Percentiles rank a stretch among this genome's conserved stretches.
phyloP scores from a whole-genome alignment of 2,797 vertebrate genomes.

The Bovichtus variegatus region DNA sequence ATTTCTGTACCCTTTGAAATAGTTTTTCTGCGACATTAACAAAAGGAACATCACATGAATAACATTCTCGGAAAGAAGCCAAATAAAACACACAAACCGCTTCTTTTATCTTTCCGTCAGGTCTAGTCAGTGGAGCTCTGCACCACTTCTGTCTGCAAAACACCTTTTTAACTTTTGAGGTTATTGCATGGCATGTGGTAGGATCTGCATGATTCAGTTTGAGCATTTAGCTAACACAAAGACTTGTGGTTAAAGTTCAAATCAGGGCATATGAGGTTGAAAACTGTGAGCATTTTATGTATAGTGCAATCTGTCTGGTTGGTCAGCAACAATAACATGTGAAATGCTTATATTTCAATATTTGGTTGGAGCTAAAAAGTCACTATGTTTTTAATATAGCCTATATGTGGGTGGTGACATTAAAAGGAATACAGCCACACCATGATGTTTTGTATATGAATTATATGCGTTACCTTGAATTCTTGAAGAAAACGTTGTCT shows the following conservation, averaged over 20 bases:
- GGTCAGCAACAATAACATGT: not conserved
- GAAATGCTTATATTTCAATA: not conserved
- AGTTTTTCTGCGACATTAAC: conserved; percentile 6
- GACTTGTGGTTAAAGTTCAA: not conserved
- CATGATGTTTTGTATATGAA: too few relatives aligned
- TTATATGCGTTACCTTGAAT: too few relatives aligned
- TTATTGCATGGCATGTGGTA: not conserved
- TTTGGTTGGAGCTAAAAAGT: not conserved
- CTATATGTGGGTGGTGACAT: not conserved
- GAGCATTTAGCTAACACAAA: not conserved
- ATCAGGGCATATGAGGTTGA: too few relatives aligned
- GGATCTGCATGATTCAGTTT: not conserved
- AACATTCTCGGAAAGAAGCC: not conserved
- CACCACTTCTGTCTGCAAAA: not conserved
- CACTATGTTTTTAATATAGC: not conserved
- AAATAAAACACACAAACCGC: not conserved
- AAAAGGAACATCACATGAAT: not conserved
- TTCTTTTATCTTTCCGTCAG: not conserved
- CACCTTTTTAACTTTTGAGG: not conserved
- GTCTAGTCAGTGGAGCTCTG: not conserved
- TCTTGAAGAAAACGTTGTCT: too few relatives aligned
- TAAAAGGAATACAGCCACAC: too few relatives aligned
- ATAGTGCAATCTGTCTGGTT: too few relatives aligned
- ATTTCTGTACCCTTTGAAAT: conserved; percentile 5
- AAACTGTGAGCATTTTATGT: too few relatives aligned